A percentile compares a stretch with the other conserved stretches of the same genome.
These are phyloP conservation scores for Melinopterus prodromus DNA, from an alignment of 2,888 invertebrate species.

Conservation along the genomic window DNA sequence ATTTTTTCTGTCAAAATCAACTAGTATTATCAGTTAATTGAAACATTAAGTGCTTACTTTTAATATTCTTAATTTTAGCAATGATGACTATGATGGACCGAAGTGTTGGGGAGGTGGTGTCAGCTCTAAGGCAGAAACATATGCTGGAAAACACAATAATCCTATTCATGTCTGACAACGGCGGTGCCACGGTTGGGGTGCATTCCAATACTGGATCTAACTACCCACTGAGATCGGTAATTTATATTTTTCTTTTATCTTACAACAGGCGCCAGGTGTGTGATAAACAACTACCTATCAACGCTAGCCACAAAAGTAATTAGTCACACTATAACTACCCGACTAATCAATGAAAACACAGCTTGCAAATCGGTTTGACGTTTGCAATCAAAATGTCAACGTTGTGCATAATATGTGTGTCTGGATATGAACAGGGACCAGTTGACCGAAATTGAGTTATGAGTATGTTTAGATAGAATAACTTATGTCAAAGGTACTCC, in stretches of 20 bases:
- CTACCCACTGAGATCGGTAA: constrained; percentile 79
- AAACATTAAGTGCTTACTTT: constrained; percentile 15
- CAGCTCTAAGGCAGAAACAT: constrained; percentile 71
- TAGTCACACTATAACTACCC: no score
- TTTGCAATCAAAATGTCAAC: no score
- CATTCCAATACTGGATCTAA: constrained; percentile 82
- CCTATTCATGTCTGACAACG: constrained; percentile 90
- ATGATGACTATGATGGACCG: constrained; percentile 91
- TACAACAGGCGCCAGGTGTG: no score
- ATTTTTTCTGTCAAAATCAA: constrained; percentile 10
- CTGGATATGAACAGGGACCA: no score
- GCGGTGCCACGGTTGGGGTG: constrained; percentile 78
- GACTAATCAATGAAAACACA: no score
- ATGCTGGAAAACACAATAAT: constrained; percentile 87
- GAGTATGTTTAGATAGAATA: no score
- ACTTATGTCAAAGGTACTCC: no score
- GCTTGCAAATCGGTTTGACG: no score
- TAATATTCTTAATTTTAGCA: constrained; percentile 62
- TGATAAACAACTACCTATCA: no score
- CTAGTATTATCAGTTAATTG: background rate
- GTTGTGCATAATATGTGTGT: no score
- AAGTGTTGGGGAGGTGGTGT: constrained; percentile 82
- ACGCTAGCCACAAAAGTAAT: no score
- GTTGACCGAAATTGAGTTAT: no score
- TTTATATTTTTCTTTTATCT: background rate